Evolutionary conservation across 2,797 vertebrate species (phyloP), one percentile per base, ranked within the genome.

Genomic region (Sebastes hubbsi): DNA sequence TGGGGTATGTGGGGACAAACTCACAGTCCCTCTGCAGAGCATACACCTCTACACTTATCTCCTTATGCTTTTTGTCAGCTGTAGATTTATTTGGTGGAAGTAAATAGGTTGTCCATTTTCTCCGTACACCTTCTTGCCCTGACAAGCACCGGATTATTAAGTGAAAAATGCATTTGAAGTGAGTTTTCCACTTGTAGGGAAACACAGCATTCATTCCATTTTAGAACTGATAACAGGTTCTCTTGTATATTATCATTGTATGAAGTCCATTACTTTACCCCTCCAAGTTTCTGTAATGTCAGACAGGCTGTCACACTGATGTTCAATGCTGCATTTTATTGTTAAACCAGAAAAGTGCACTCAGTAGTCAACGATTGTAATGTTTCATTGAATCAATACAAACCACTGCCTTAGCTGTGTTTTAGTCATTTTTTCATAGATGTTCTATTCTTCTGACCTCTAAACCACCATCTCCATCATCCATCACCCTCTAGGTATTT

Each of bases 401-500:
- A 24, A 24, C 24, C 24, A 24, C 24, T 24, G 2, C 36, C 34
- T 2, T 42, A 42, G 38, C 14, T 16, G 38, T 63, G 18, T 49
- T 65, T 49, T 25, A 36, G n/a, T 42, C 14, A 46, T 46, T 46
- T 46, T 16, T 46, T 46, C 42, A 46, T 46, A 46, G 42, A 7
- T 46, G 14, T 46, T 46, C 14, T 12, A 0, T 46, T 5, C 1
- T 22, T 49, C 22, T 30, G 13, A 64, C 14, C 22, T 58, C 42
- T 64, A 29, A 34, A 34, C 12, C 22, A 5, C 20, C 56, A 4
- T 32, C 12, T 38, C 42, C 13, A 13, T 65, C 52, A 12, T 42
- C 36, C 24, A 9, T 27, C 11, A n/a, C 65, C 24, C 72, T 77
- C n/a, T 70, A 99, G 98, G 95, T 24, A 89, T 96, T 72, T 97